These are phyloP conservation scores for Ostrea denselamellosa DNA, from an alignment of 1,140 invertebrate species.

Conservation along the genomic window DNA sequence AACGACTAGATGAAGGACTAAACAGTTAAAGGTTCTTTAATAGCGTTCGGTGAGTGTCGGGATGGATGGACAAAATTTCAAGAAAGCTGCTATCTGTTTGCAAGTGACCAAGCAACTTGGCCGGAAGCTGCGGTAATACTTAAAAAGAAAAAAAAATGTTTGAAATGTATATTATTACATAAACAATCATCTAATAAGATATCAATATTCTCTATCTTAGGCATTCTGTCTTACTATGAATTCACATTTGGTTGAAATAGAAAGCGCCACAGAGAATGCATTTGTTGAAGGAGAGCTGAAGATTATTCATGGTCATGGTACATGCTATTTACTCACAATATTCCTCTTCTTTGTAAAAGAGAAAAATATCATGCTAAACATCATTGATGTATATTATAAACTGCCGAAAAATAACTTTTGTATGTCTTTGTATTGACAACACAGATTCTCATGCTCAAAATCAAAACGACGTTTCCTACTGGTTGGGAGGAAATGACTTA, in stretches of 20 bases:
- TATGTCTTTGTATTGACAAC: too few species aligned
- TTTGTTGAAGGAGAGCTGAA: slow-evolving; percentile 20
- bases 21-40: background rate
- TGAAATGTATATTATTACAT: background rate
- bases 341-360: too few species aligned
- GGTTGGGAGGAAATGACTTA: slow-evolving; percentile 34
- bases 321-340: background rate
- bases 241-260: slow-evolving; percentile 30
- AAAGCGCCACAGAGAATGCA: background rate
- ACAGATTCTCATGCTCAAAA: slow-evolving; percentile 1
- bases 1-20: too few species aligned
- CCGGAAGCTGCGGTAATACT: background rate
- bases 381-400: too few species aligned
- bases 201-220: background rate
- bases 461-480: slow-evolving; percentile 25
- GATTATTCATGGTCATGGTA: slow-evolving; percentile 21
- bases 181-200: background rate
- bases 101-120: slow-evolving; percentile 6
- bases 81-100: slow-evolving; percentile 18
- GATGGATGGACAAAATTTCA: slow-evolving; percentile 39
- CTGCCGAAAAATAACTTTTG: too few species aligned
- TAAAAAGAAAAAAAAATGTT: background rate
- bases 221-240: slow-evolving; percentile 5
- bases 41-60: background rate
- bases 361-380: too few species aligned